Percentiles rank a stretch among this genome's conserved stretches.
These are phyloP conservation scores for Orussus abietinus DNA, from an alignment of 1,140 invertebrate species.

Conservation along the genomic window DNA sequence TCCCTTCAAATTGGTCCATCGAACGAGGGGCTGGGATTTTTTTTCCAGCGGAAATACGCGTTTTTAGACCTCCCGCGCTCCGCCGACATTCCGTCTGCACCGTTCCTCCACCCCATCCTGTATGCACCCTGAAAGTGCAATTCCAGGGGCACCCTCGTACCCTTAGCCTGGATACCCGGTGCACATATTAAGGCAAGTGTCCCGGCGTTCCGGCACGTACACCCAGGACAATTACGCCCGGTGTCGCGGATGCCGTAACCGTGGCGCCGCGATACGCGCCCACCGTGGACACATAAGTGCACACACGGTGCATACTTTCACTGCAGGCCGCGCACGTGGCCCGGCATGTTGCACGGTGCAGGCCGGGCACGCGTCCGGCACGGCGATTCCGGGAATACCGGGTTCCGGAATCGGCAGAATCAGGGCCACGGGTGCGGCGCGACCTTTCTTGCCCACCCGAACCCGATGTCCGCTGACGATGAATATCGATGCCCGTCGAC, in stretches of 20 bases:
- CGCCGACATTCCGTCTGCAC: background rate
- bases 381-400: background rate
- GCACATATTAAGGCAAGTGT: background rate
- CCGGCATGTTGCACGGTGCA: background rate
- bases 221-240: background rate
- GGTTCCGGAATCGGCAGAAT: background rate
- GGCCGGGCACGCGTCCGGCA: background rate
- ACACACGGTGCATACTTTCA: constrained; percentile 1
- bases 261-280: background rate
- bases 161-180: background rate
- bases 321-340: no score
- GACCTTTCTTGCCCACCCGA: no score
- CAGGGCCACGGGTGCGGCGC: constrained; percentile 1
- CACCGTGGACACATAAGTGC: background rate
- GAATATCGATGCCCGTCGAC: no score
- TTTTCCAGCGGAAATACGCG: no score
- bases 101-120: background rate
- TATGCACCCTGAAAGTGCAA: background rate
- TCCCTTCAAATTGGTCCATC: no score
- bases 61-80: background rate
- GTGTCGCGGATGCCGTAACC: background rate
- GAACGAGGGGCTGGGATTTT: no score
- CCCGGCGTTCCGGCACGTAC: background rate
- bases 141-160: background rate
- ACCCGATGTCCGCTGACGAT: no score